phyloP scores from a whole-genome alignment of 2,113 vertebrate genomes.

The Mystacornis crossleyi region DNA sequence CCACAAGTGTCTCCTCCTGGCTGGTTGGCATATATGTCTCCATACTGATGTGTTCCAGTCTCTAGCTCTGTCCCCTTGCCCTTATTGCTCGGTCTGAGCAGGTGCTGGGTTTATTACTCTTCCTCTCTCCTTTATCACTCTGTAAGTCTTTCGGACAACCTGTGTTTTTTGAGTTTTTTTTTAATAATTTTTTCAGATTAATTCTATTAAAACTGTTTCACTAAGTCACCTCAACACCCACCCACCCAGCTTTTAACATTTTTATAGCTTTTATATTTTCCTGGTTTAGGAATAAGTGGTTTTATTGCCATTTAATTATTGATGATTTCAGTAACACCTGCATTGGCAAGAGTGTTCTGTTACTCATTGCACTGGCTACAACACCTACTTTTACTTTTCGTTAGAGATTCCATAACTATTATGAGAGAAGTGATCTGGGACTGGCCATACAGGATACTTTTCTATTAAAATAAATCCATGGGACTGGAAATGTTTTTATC shows the following conservation, averaged over 20 bases:
- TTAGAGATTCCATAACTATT: not conserved
- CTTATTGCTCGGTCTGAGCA: not conserved
- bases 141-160: not conserved
- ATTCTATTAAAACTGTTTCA: not conserved
- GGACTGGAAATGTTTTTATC: not conserved
- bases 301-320: not conserved
- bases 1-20: too few species aligned
- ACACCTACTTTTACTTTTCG: not conserved
- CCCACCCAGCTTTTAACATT: not conserved
- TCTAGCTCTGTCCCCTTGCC: not conserved
- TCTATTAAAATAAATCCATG: not conserved
- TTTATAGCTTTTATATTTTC: not conserved
- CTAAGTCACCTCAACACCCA: not conserved
- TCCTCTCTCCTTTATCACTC: not conserved
- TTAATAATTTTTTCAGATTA: not conserved
- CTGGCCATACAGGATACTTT: not conserved
- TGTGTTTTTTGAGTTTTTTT: not conserved
- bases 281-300: not conserved
- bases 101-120: not conserved
- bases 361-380: not conserved
- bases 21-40: accelerated
- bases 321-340: not conserved
- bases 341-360: not conserved
- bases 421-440: not conserved
- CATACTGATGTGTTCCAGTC: accelerated